Conservation (phyloP, 2,113 vertebrate genomes). For the Marcusenius ussheri region DNA sequence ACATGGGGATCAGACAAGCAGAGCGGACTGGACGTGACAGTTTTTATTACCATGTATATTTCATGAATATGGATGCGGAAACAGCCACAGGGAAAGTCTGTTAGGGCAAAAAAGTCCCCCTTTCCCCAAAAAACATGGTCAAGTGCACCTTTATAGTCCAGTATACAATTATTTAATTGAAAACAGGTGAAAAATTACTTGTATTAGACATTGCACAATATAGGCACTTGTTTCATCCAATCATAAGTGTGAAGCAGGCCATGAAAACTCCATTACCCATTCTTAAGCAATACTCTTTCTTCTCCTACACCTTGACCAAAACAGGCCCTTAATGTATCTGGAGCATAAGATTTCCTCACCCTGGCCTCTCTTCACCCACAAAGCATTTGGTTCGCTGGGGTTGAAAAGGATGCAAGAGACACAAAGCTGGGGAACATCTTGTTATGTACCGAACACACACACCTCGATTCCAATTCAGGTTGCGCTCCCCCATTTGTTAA, state of each 20-base stretch:
- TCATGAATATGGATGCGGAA: neutral
- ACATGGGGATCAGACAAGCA: too few species aligned
- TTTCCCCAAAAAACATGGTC: neutral
- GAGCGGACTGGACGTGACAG: too few species aligned
- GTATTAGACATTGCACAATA: neutral
- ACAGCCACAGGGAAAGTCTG: neutral
- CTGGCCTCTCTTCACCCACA: neutral
- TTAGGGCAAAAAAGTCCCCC: neutral
- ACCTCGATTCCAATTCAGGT: conserved; percentile 34
- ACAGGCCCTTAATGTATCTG: neutral
- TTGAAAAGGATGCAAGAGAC: neutral
- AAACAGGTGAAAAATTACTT: neutral
- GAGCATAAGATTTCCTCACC: neutral
- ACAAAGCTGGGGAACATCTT: neutral
- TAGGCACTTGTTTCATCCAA: neutral
- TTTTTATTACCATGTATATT: neutral
- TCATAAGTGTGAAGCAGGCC: neutral
- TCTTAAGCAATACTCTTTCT: neutral
- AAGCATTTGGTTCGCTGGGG: neutral
- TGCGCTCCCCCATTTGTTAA: conserved; percentile 34
- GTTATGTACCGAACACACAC: conserved; percentile 1
- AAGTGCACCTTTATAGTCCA: neutral
- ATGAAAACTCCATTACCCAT: neutral
- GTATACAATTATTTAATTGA: neutral
- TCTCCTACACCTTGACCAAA: neutral